phyloP scores from a whole-genome alignment of 23 tunicate species.

The Clavelina lepadiformis region DNA sequence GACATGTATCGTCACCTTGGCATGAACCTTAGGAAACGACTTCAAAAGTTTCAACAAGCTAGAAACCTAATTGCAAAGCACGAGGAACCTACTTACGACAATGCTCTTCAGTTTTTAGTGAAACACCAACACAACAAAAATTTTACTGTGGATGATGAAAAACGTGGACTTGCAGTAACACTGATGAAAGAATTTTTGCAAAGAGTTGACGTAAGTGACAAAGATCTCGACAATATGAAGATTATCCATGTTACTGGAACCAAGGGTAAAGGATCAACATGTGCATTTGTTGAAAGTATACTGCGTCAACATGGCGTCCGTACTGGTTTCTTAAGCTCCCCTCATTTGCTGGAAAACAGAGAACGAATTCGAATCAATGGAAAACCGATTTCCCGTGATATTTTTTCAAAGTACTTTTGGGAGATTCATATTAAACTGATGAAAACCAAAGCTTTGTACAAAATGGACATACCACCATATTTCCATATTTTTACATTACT shows the following conservation, averaged over 20 bases:
- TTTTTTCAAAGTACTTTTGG: slow-evolving; percentile 55
- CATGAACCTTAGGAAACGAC: no score
- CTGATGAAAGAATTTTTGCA: slow-evolving; percentile 40
- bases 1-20: no score
- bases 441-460: slow-evolving; percentile 18
- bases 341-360: slow-evolving; percentile 59
- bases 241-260: slow-evolving; percentile 63
- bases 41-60: no score
- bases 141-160: not conserved
- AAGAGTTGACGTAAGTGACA: slow-evolving; percentile 19
- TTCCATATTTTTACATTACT: slow-evolving; percentile 69
- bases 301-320: slow-evolving; percentile 57
- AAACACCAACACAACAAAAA: slow-evolving; percentile 15
- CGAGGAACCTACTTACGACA: slow-evolving; percentile 23
- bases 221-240: slow-evolving; percentile 26
- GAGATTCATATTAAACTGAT: slow-evolving; percentile 26
- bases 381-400: slow-evolving; percentile 29
- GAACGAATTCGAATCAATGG: slow-evolving; percentile 73
- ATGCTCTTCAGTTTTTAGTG: slow-evolving; percentile 42
- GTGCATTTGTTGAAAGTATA: slow-evolving; percentile 69
- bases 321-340: slow-evolving; percentile 78
- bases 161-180: slow-evolving; percentile 27
- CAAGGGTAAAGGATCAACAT: slow-evolving; percentile 82
- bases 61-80: no score
- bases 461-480: slow-evolving; percentile 53